These are phyloP conservation scores for Lacanobia wlatinum DNA, from an alignment of 2,888 invertebrate genomes.

Conservation along the genomic window DNA sequence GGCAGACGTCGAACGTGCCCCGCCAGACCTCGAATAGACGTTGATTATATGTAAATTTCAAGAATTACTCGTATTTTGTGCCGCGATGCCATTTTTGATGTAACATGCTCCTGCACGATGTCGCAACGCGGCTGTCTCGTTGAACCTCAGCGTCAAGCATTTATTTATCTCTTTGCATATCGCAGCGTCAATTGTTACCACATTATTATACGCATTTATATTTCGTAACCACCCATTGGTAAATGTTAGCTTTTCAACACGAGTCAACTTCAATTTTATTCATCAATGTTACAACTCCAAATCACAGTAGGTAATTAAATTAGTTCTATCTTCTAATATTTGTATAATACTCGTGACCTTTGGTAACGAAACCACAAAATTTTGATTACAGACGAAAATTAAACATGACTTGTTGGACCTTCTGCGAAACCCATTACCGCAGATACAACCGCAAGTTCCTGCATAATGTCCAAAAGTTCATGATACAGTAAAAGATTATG, in stretches of 20 bases:
- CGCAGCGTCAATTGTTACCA: conserved; percentile 55
- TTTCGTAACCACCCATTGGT: conserved; percentile 37
- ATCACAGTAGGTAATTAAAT: conserved; percentile 21
- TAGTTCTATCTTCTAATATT: conserved; percentile 32
- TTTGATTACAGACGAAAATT: conserved; percentile 54
- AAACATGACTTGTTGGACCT: conserved; percentile 59
- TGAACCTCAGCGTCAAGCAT: conserved; percentile 47
- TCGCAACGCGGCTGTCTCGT: conserved; percentile 47
- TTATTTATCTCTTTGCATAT: conserved; percentile 46
- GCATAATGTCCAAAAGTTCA: conserved; percentile 33
- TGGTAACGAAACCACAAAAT: conserved; percentile 46
- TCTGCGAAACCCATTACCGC: conserved; percentile 47
- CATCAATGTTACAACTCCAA: neutral
- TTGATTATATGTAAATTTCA: conserved; percentile 74
- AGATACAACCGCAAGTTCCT: conserved; percentile 39
- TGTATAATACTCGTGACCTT: conserved; percentile 34
- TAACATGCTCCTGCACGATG: conserved; percentile 55
- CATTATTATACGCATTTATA: conserved; percentile 31
- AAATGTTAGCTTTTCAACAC: conserved; percentile 19
- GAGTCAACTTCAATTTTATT: conserved; percentile 24
- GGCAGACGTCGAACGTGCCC: conserved; percentile 64
- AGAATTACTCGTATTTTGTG: conserved; percentile 67
- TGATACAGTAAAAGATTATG: conserved; percentile 43
- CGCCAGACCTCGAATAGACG: conserved; percentile 66
- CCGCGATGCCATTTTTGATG: conserved; percentile 58